A percentile compares a stretch with the other conserved stretches of the same genome.
Conservation (phyloP, 2,797 vertebrate species). For the Poecilia velifera region DNA sequence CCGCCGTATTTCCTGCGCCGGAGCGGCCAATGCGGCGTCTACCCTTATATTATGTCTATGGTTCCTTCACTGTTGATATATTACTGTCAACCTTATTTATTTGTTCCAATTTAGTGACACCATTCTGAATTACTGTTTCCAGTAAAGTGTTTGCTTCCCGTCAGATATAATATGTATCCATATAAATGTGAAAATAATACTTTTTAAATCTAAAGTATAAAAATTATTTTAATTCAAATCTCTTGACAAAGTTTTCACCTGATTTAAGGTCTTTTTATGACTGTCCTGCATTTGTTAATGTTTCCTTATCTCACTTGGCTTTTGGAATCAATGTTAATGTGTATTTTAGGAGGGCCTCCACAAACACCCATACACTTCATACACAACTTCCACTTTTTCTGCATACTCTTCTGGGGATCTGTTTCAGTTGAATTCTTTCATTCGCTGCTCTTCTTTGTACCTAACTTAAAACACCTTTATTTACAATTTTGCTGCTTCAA, state of each 20-base stretch:
- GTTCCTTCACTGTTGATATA: too few species aligned
- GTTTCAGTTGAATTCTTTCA: not conserved
- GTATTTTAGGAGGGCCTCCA: not conserved
- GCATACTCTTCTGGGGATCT: slow-evolving; percentile 28
- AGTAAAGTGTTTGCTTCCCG: too few species aligned
- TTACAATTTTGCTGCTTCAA: not conserved
- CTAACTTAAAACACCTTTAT: not conserved
- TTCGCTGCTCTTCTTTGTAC: not conserved
- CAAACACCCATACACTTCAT: slow-evolving; percentile 10
- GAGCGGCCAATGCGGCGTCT: too few species aligned
- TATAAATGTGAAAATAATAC: not conserved
- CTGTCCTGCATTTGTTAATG: slow-evolving; percentile 3
- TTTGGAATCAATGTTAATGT: slow-evolving; percentile 59
- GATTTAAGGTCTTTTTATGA: not conserved
- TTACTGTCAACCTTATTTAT: too few species aligned
- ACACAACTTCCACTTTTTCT: slow-evolving; percentile 27
- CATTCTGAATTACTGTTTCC: too few species aligned
- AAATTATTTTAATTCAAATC: not conserved
- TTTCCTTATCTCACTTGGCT: slow-evolving; percentile 19
- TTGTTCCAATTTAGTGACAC: too few species aligned
- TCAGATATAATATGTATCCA: not conserved
- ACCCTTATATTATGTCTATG: too few species aligned
- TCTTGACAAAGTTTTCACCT: not conserved
- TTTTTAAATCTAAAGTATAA: not conserved
- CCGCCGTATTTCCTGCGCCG: too few species aligned